Evolutionary conservation across 53 echinoderm and acorn worm species (phyloP).

Genomic region (Patiria pectinifera): DNA sequence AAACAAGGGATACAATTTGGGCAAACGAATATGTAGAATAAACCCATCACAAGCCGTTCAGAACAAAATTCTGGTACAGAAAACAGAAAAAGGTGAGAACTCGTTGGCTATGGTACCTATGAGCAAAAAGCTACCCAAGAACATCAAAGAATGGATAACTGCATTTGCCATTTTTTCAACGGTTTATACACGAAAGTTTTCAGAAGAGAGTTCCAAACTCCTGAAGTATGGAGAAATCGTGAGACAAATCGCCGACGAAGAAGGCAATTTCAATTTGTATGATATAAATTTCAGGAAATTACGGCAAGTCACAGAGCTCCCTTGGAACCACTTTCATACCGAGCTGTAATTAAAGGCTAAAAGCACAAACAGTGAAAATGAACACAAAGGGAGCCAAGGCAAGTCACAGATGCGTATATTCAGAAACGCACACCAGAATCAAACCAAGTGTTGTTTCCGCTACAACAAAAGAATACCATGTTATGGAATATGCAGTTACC

Average conservation of each 20-base stretch:
- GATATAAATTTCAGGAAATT: slow-evolving; percentile 21
- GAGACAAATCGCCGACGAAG: slow-evolving; percentile 11
- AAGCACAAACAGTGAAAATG: too few relatives aligned
- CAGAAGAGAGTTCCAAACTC: neutral
- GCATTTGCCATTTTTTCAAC: slow-evolving; percentile 25
- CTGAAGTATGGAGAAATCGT: slow-evolving; percentile 25
- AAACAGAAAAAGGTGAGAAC: too few relatives aligned
- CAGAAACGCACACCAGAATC: too few relatives aligned
- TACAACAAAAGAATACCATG: neutral
- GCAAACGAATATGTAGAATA: slow-evolving; percentile 12
- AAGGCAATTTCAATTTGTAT: slow-evolving; percentile 11
- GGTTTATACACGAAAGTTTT: slow-evolving; percentile 1
- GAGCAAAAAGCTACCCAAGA: slow-evolving; percentile 19
- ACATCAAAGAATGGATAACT: slow-evolving; percentile 11
- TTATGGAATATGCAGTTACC: neutral
- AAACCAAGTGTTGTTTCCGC: too few relatives aligned
- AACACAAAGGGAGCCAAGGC: too few relatives aligned
- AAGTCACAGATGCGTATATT: too few relatives aligned
- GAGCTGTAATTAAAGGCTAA: too few relatives aligned
- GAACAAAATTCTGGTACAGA: too few relatives aligned
- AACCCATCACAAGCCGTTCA: slow-evolving; percentile 4
- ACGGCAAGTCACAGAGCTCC: neutral
- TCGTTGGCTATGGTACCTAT: too few relatives aligned
- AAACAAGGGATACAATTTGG: slow-evolving; percentile 21
- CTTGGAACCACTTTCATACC: too few relatives aligned